A percentile compares a stretch with the other conserved stretches of the same genome.
phyloP scores from a whole-genome alignment of 1,140 invertebrate species.

The Brachionus koreanus region DNA sequence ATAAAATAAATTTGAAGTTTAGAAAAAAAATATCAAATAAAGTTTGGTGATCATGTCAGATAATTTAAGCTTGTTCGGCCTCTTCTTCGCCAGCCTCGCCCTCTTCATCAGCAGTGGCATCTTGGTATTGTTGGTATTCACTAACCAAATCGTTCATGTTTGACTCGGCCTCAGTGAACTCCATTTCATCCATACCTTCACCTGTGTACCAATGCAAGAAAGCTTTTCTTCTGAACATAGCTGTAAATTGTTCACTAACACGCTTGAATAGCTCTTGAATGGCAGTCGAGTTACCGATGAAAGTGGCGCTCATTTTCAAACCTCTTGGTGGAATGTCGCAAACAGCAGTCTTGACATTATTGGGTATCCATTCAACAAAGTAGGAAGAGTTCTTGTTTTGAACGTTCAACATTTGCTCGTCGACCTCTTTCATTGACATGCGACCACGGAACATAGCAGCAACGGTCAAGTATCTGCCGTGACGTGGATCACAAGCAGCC shows the following conservation, averaged over 20 bases:
- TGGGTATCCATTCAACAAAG: slow-evolving; percentile 69
- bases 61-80: slow-evolving; percentile 56
- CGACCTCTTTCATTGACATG: slow-evolving; percentile 92
- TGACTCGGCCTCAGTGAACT: slow-evolving; percentile 71
- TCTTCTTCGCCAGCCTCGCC: slow-evolving; percentile 45
- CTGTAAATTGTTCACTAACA: slow-evolving; percentile 71
- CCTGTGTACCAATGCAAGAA: slow-evolving; percentile 77
- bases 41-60: too few relatives aligned
- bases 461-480: slow-evolving; percentile 84
- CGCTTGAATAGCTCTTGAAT: slow-evolving; percentile 76
- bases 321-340: slow-evolving; percentile 65
- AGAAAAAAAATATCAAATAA: not conserved
- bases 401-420: slow-evolving; percentile 69
- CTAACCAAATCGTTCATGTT: slow-evolving; percentile 82
- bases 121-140: slow-evolving; percentile 87
- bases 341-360: slow-evolving; percentile 69
- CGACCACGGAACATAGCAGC: slow-evolving; percentile 86
- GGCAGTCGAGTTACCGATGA: slow-evolving; percentile 64
- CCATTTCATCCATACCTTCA: slow-evolving; percentile 77
- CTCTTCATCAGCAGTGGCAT: slow-evolving; percentile 59
- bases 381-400: slow-evolving; percentile 83
- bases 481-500: slow-evolving; percentile 78
- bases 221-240: slow-evolving; percentile 73
- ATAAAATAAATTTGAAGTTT: not conserved
- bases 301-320: slow-evolving; percentile 63